Conservation (phyloP, 1,140 invertebrate species). For the Plodia interpunctella region DNA sequence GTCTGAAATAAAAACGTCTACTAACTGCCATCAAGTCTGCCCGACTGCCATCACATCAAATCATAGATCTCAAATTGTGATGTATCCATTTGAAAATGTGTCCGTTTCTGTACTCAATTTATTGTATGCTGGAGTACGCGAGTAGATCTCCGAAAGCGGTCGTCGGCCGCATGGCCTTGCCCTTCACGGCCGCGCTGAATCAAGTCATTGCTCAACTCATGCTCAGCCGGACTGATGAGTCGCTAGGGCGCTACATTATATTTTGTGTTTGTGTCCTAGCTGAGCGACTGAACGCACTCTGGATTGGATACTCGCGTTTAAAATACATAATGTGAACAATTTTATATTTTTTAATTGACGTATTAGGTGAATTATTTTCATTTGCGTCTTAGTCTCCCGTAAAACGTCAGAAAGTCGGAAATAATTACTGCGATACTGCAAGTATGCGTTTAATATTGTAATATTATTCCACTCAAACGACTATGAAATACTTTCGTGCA, state of each 20-base stretch:
- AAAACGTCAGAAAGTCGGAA: no score
- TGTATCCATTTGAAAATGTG: no score
- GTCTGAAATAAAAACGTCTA: no score
- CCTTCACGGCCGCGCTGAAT: slow-evolving; percentile 45
- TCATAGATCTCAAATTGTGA: no score
- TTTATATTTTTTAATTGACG: no score
- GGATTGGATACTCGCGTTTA: not conserved
- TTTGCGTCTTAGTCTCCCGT: no score
- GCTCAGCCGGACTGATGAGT: slow-evolving; percentile 6
- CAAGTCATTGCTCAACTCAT: slow-evolving; percentile 37
- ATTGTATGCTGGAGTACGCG: not conserved
- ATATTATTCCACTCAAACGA: no score
- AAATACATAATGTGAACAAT: not conserved
- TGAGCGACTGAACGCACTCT: not conserved
- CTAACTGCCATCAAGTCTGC: no score
- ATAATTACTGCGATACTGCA: no score
- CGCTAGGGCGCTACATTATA: slow-evolving; percentile 1
- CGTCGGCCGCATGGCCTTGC: slow-evolving; percentile 55
- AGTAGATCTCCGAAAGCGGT: slow-evolving; percentile 41
- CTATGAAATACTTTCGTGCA: not conserved
- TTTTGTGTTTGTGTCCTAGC: not conserved
- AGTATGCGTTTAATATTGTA: no score
- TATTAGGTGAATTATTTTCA: no score
- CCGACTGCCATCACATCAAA: no score
- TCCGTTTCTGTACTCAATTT: not conserved